Evolutionary conservation across 2,113 vertebrate genomes (phyloP).

Genomic region (Larimichthys crocea): DNA sequence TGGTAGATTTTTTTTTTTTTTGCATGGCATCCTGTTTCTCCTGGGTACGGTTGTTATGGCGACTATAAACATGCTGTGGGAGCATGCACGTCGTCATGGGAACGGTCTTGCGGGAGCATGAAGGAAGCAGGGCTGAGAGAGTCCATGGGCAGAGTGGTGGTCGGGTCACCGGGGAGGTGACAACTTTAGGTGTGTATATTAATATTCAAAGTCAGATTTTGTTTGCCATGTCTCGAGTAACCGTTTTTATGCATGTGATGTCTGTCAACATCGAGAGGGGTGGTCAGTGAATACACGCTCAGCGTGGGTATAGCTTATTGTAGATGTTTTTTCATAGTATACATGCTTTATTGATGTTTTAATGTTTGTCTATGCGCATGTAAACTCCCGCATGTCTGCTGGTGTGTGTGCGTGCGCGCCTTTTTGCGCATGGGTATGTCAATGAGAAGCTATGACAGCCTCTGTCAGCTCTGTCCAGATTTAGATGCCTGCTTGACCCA

Average conservation of each 20-base stretch:
- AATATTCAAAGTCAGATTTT: neutral
- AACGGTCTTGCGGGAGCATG: slow-evolving; percentile 53
- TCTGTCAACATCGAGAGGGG: neutral
- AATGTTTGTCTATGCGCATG: neutral
- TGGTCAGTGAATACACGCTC: neutral
- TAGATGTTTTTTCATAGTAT: neutral
- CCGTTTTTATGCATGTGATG: neutral
- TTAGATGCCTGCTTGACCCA: slow-evolving; percentile 54
- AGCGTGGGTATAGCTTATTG: neutral
- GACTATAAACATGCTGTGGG: slow-evolving; percentile 62
- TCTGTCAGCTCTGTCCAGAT: slow-evolving; percentile 49
- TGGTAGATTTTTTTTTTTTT: neutral
- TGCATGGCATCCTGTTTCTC: slow-evolving; percentile 45
- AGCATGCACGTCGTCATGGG: slow-evolving; percentile 64
- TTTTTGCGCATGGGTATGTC: slow-evolving; percentile 20
- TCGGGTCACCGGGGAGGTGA: slow-evolving; percentile 15
- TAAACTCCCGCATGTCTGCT: neutral
- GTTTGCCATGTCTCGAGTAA: neutral
- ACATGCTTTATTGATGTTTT: neutral
- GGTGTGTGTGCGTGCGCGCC: neutral
- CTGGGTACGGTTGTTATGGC: slow-evolving; percentile 58
- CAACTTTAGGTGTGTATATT: slow-evolving; percentile 27
- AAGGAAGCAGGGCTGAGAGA: slow-evolving; percentile 22
- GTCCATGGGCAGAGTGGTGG: slow-evolving; percentile 12
- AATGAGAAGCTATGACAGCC: slow-evolving; percentile 7